Percentiles rank a stretch among this genome's conserved stretches.
Evolutionary conservation across 2,797 vertebrate genomes (phyloP).

Genomic region (Dromococcyx pavoninus): DNA sequence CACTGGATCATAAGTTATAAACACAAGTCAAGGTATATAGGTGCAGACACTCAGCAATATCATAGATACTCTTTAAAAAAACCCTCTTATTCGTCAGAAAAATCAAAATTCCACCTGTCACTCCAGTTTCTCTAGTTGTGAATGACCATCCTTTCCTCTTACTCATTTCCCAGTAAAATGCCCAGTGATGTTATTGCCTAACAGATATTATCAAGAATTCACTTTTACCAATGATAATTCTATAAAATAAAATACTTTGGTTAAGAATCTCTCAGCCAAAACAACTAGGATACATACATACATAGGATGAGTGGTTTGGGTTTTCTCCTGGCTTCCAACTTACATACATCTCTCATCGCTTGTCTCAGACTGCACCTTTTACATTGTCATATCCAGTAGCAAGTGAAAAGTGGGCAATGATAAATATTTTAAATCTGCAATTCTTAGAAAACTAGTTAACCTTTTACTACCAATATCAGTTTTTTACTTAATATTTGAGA

Average conservation of each 20-base stretch:
- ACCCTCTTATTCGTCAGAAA: background rate
- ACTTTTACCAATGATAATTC: background rate
- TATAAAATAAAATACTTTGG: background rate
- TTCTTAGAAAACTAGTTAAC: background rate
- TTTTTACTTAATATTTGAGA: background rate
- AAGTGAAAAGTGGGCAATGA: background rate
- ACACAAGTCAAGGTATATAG: accelerated
- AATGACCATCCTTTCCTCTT: background rate
- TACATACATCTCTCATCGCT: background rate
- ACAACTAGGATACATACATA: background rate
- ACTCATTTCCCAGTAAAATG: background rate
- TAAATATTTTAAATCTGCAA: background rate
- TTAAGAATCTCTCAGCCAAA: background rate
- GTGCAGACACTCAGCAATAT: background rate
- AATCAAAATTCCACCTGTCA: background rate
- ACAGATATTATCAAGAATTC: background rate
- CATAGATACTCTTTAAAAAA: background rate
- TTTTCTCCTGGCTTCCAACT: background rate
- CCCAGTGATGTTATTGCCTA: background rate
- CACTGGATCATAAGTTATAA: background rate
- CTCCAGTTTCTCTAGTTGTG: background rate
- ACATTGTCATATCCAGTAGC: background rate
- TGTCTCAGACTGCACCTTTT: background rate
- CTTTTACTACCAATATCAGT: background rate
- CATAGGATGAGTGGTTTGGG: background rate